Percentiles rank a stretch among this genome's conserved stretches.
These are phyloP conservation scores for Rugalucina vietnamica DNA, from an alignment of 2,888 invertebrate genomes.

Conservation along the genomic window DNA sequence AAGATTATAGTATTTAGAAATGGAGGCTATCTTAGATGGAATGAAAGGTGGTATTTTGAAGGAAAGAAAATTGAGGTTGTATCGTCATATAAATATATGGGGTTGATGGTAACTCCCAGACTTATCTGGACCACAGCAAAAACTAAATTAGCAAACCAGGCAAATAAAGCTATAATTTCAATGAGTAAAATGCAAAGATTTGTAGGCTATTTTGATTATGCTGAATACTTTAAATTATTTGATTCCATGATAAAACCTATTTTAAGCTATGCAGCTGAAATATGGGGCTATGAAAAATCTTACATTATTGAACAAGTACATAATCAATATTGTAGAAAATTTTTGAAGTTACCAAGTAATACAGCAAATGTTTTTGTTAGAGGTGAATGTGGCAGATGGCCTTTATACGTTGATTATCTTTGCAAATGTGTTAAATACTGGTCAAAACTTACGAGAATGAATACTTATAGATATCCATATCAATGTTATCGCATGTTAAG, in stretches of 20 bases:
- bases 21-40: neutral
- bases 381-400: slow-evolving; percentile 18
- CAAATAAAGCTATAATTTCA: neutral
- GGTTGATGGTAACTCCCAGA: neutral
- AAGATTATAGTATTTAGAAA: neutral
- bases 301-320: neutral
- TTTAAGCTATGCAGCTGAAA: neutral
- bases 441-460: slow-evolving; percentile 6
- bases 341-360: neutral
- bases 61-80: neutral
- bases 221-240: neutral
- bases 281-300: neutral
- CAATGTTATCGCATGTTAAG: slow-evolving; percentile 14
- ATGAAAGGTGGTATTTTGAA: neutral
- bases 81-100: neutral
- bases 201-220: neutral
- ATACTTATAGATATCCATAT: neutral
- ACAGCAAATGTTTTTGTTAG: neutral
- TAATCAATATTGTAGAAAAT: neutral
- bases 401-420: slow-evolving; percentile 13
- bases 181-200: neutral
- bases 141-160: neutral
- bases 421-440: slow-evolving; percentile 22
- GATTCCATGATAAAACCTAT: slow-evolving; percentile 1
- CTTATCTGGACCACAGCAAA: neutral